These are phyloP conservation scores for Eupithecia centaureata DNA, from an alignment of 2,888 invertebrate species.

Conservation along the genomic window DNA sequence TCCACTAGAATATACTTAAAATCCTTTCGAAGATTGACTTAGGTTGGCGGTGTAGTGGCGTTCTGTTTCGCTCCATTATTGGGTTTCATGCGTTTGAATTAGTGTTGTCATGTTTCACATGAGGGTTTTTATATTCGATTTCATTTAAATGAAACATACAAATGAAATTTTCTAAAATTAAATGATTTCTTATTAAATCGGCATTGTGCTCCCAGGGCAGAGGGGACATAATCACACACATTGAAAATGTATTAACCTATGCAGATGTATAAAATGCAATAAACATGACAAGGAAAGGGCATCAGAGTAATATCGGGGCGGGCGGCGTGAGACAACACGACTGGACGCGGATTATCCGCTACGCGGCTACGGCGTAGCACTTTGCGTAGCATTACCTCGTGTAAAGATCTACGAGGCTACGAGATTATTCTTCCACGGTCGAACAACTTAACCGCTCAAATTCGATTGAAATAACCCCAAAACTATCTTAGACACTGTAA, in stretches of 20 bases:
- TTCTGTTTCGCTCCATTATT: slow-evolving; percentile 52
- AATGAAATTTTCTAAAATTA: not conserved
- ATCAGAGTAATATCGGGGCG: slow-evolving; percentile 69
- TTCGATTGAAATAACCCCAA: slow-evolving; percentile 43
- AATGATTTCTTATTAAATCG: not conserved
- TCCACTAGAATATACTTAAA: slow-evolving; percentile 76
- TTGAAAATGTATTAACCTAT: slow-evolving; percentile 54
- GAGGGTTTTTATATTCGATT: not conserved
- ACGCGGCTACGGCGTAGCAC: slow-evolving; percentile 75
- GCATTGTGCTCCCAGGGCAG: not conserved
- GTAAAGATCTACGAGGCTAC: slow-evolving; percentile 46
- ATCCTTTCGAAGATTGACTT: slow-evolving; percentile 73
- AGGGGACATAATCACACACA: slow-evolving; percentile 27
- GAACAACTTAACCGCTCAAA: slow-evolving; percentile 35
- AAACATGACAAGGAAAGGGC: slow-evolving; percentile 76
- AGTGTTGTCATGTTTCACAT: slow-evolving; percentile 15
- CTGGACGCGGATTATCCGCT: slow-evolving; percentile 77
- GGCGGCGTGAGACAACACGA: slow-evolving; percentile 74
- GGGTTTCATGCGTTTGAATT: slow-evolving; percentile 23
- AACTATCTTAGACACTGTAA: slow-evolving; percentile 57
- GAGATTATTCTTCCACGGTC: slow-evolving; percentile 25
- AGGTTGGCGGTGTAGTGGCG: slow-evolving; percentile 55
- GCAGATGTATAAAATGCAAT: slow-evolving; percentile 71
- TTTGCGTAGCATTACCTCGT: slow-evolving; percentile 60
- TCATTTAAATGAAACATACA: not conserved